phyloP scores from a whole-genome alignment of 2,113 vertebrate genomes.

The Mionectes macconnelli region DNA sequence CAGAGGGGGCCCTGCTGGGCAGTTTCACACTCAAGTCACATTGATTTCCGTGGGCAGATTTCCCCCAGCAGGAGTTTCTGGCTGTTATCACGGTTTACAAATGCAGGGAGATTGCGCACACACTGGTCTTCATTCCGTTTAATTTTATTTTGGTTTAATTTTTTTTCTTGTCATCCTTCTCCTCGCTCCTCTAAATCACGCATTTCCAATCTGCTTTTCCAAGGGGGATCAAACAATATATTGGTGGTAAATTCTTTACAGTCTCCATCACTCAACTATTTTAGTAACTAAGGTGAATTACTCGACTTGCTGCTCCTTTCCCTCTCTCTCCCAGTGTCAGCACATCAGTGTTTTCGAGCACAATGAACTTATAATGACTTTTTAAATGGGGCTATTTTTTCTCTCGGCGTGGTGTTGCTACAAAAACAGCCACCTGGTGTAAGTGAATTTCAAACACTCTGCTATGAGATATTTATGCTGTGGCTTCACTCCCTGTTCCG shows the following conservation, averaged over 20 bases:
- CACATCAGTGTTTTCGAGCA: not conserved
- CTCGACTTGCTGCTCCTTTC: not conserved
- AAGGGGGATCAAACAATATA: not conserved
- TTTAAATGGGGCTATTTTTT: not conserved
- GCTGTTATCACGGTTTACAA: not conserved
- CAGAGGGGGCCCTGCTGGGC: not conserved
- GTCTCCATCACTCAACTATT: not conserved
- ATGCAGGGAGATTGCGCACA: not conserved
- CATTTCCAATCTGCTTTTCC: not conserved
- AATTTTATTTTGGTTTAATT: too few relatives aligned
- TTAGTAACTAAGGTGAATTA: not conserved
- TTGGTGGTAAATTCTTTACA: not conserved
- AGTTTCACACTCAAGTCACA: slow-evolving; percentile 53
- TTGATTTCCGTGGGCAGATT: slow-evolving; percentile 38
- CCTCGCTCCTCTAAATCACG: not conserved
- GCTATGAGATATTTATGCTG: not conserved
- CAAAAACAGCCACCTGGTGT: not conserved
- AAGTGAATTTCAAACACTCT: not conserved
- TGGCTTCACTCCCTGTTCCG: not conserved
- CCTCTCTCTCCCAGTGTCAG: not conserved
- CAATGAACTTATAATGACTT: not conserved
- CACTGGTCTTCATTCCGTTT: rapidly evolving
- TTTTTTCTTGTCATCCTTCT: not conserved
- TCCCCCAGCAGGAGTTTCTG: slow-evolving; percentile 25
- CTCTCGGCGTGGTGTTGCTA: not conserved